Evolutionary conservation across 2,888 invertebrate species (phyloP).

Genomic region (Netelia fuscicornis): DNA sequence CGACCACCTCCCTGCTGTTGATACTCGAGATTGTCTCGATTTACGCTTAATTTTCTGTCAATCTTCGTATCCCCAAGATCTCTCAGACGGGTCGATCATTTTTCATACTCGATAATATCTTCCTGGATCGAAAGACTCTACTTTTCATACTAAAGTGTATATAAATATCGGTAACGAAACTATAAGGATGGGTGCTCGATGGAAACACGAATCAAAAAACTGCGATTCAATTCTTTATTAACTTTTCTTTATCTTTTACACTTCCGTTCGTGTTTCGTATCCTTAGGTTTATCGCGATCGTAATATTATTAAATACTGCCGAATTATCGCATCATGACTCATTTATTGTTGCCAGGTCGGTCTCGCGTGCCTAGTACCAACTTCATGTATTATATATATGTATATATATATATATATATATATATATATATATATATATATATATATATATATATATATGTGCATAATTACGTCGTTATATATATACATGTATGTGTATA

Average conservation of each 20-base stretch:
- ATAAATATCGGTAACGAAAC: neutral
- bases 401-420: neutral
- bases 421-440: neutral
- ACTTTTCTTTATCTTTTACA: neutral
- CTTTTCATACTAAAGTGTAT: neutral
- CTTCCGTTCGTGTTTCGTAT: neutral
- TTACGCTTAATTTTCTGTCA: neutral
- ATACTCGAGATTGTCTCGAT: constrained; percentile 53
- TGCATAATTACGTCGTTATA: neutral
- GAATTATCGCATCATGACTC: neutral
- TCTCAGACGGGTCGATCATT: constrained; percentile 12
- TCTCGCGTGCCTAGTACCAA: neutral
- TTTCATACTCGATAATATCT: neutral
- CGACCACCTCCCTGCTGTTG: constrained; percentile 88
- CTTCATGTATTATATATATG: neutral
- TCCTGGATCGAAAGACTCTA: neutral
- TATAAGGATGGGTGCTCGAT: constrained; percentile 9
- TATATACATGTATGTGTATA: neutral
- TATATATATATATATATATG: neutral
- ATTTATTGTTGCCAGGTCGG: neutral
- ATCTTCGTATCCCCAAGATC: neutral
- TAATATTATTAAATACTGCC: neutral
- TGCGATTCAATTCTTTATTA: neutral
- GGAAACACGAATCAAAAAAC: neutral
- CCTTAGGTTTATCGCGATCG: too few species aligned